phyloP scores from a whole-genome alignment of 2,888 invertebrate genomes.

The Drosophila mayaguana region DNA sequence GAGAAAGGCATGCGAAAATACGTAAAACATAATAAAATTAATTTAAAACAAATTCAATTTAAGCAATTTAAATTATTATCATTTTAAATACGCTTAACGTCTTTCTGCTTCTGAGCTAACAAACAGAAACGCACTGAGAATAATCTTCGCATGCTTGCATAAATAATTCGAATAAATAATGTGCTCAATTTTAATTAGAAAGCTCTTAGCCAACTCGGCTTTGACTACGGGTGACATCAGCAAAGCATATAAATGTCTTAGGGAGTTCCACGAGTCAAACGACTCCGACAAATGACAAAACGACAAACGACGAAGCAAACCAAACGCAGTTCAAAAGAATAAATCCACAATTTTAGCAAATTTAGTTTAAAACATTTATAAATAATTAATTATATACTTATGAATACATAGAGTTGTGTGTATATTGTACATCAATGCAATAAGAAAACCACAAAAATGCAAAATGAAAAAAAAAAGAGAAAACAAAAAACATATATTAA shows the following conservation, averaged over 20 bases:
- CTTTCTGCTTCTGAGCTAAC: conserved; percentile 69
- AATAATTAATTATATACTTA: conserved; percentile 58
- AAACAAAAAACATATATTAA: conserved; percentile 41
- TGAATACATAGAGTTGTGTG: conserved; percentile 46
- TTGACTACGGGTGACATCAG: conserved; percentile 62
- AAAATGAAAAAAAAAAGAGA: conserved; percentile 33
- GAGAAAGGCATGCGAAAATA: conserved; percentile 46
- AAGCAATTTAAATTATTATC: conserved; percentile 56
- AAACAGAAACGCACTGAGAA: conserved; percentile 24
- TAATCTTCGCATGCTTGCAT: conserved; percentile 28
- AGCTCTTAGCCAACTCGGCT: conserved; percentile 47
- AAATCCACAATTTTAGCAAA: conserved; percentile 77
- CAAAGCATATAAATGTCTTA: conserved; percentile 37
- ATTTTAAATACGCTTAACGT: conserved; percentile 59
- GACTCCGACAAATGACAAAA: conserved; percentile 30
- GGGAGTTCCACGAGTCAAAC: conserved; percentile 35
- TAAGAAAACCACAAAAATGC: conserved; percentile 26
- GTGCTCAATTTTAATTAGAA: conserved; percentile 64
- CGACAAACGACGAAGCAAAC: conserved; percentile 77
- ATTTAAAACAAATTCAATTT: conserved; percentile 47
- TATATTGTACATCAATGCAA: conserved; percentile 42
- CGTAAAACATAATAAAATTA: conserved; percentile 43
- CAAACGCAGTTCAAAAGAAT: conserved; percentile 76
- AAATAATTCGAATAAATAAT: conserved; percentile 52
- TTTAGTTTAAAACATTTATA: conserved; percentile 77